phyloP scores from a whole-genome alignment of 2,888 invertebrate genomes.

The Phaedon cochleariae region DNA sequence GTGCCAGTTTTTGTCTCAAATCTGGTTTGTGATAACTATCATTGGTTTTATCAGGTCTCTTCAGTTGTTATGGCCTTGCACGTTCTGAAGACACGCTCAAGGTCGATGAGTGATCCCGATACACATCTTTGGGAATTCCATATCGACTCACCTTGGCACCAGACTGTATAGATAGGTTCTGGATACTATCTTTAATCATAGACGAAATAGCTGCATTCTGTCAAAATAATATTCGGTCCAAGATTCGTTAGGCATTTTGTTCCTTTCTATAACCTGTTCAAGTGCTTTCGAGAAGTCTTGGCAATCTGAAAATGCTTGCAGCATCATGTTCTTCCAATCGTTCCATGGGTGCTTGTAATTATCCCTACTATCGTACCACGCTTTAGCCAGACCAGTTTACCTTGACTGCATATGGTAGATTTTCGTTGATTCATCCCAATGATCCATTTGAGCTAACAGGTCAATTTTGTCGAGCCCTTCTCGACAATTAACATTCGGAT shows the following conservation, averaged over 20 bases:
- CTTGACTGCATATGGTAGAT: slow-evolving; percentile 26
- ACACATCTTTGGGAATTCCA: slow-evolving; percentile 15
- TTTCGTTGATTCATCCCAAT: slow-evolving; percentile 20
- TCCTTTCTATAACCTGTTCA: slow-evolving; percentile 23
- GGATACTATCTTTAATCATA: slow-evolving; percentile 27
- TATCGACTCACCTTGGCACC: slow-evolving; percentile 31
- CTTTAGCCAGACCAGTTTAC: slow-evolving; percentile 16
- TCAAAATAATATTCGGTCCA: slow-evolving; percentile 30
- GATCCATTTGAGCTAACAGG: neutral
- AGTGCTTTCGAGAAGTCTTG: slow-evolving; percentile 29
- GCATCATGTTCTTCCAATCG: slow-evolving; percentile 17
- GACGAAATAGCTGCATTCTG: slow-evolving; percentile 25
- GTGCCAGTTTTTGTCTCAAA: slow-evolving; percentile 2
- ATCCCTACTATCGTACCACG: slow-evolving; percentile 26
- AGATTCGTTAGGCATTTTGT: slow-evolving; percentile 23
- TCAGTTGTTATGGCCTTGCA: neutral
- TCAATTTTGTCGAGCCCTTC: slow-evolving; percentile 29
- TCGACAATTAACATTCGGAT: slow-evolving; percentile 7
- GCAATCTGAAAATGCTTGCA: slow-evolving; percentile 28
- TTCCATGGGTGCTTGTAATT: slow-evolving; percentile 18
- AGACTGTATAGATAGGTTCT: slow-evolving; percentile 23
- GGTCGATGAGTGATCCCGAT: neutral
- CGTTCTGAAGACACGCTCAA: neutral
- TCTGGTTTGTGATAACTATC: neutral
- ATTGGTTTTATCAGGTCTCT: neutral